Conservation (phyloP, 2,797 vertebrate genomes). For the Arnoldichthys spilopterus region DNA sequence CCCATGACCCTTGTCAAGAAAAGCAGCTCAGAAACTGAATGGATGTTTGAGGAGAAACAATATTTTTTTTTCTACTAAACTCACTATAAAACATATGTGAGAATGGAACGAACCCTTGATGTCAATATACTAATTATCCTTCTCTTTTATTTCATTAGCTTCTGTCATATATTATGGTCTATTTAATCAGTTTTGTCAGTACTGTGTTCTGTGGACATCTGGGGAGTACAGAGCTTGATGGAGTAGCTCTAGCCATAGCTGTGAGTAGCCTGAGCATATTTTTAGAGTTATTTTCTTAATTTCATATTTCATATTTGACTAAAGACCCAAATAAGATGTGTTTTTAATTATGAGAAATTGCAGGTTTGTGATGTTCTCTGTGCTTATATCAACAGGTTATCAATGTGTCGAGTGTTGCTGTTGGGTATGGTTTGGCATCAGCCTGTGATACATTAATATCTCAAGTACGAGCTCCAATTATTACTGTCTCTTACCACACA, state of each 20-base stretch:
- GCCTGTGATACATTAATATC: conserved; percentile 85
- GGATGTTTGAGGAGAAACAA: not conserved
- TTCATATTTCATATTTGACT: not conserved
- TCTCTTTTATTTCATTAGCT: conserved; percentile 68
- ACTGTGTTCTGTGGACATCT: conserved; percentile 89
- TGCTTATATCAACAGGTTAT: conserved; percentile 76
- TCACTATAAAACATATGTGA: not conserved
- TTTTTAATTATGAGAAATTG: not conserved
- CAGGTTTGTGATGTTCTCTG: not conserved
- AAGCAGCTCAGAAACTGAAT: too few relatives aligned
- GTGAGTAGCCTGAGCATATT: conserved; percentile 66
- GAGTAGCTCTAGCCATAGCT: conserved; percentile 80
- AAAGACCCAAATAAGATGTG: not conserved
- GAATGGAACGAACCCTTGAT: not conserved
- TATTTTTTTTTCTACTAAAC: not conserved
- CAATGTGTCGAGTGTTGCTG: conserved; percentile 84
- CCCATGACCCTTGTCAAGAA: too few relatives aligned
- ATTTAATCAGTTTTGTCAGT: conserved; percentile 80
- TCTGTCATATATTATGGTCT: conserved; percentile 78
- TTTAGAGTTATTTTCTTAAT: not conserved
- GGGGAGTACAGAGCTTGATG: conserved; percentile 82
- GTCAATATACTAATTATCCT: not conserved
- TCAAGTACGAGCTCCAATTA: conserved; percentile 69
- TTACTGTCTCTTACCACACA: too few relatives aligned
- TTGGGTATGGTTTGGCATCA: conserved; percentile 83